Evolutionary conservation across 2,888 invertebrate genomes (phyloP).

Genomic region (Ochropleura plecta): DNA sequence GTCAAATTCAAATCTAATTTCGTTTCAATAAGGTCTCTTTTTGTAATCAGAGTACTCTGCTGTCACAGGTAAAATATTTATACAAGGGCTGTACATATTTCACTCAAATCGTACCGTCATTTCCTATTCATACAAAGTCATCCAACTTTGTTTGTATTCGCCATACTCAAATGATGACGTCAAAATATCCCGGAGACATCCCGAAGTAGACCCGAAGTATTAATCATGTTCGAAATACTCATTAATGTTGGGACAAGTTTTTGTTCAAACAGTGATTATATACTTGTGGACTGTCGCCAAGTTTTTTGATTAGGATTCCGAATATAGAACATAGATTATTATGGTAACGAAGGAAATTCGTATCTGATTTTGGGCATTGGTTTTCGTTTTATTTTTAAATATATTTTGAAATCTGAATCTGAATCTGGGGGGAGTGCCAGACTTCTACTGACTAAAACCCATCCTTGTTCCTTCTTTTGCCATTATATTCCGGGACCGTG

Average conservation of each 20-base stretch:
- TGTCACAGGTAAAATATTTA: neutral
- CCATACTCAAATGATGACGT: neutral
- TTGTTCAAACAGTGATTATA: slow-evolving; percentile 36
- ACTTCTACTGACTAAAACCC: no score
- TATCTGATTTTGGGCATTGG: neutral
- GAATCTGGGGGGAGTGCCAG: no score
- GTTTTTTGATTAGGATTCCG: slow-evolving; percentile 37
- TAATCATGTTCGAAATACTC: slow-evolving; percentile 45
- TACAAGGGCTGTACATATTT: neutral
- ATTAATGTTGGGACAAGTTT: slow-evolving; percentile 51
- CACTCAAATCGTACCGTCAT: neutral
- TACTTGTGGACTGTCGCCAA: slow-evolving; percentile 25
- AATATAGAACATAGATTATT: slow-evolving; percentile 7
- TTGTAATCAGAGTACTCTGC: neutral
- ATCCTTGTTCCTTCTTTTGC: no score
- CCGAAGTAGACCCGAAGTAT: slow-evolving; percentile 40
- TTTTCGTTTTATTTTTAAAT: neutral
- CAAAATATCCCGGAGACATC: slow-evolving; percentile 19
- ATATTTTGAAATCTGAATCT: neutral
- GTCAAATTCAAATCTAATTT: no score
- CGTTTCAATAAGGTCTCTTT: no score
- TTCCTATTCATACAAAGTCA: neutral
- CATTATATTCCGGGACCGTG: no score
- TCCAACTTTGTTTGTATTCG: slow-evolving; percentile 6
- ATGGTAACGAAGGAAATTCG: neutral